Percentiles rank a stretch among this genome's conserved stretches.
Evolutionary conservation across 1,140 invertebrate genomes (phyloP).

Genomic region (Oreohelix idahoensis): DNA sequence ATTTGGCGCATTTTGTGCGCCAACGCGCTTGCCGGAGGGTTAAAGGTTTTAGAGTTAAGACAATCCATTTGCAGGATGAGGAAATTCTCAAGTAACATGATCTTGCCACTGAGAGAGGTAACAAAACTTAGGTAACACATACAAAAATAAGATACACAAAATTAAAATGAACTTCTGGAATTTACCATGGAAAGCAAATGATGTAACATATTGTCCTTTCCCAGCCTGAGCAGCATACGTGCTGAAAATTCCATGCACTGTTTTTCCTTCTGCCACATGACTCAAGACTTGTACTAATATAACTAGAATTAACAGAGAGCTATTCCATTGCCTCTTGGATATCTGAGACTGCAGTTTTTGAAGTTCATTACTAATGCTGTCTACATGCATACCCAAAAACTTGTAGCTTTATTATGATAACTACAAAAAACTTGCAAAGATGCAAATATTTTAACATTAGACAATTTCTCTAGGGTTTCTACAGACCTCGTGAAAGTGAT

Average conservation of each 20-base stretch:
- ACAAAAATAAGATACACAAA: constrained; percentile 9
- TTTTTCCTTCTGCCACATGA: constrained; percentile 68
- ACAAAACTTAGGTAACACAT: too few relatives aligned
- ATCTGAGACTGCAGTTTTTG: not conserved
- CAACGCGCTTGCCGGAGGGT: too few relatives aligned
- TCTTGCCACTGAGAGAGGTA: too few relatives aligned
- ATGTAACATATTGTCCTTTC: constrained; percentile 62
- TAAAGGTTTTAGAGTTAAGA: too few relatives aligned
- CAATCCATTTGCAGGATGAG: too few relatives aligned
- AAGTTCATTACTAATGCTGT: not conserved
- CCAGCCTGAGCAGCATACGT: constrained; percentile 45
- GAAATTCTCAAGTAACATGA: too few relatives aligned
- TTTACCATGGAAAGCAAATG: constrained; percentile 68
- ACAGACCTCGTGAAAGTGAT: too few relatives aligned
- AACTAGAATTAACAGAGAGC: not conserved
- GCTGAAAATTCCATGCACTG: constrained; percentile 51
- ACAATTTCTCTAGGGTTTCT: too few relatives aligned
- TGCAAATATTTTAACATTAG: too few relatives aligned
- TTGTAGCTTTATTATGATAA: not conserved
- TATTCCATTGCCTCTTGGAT: not conserved
- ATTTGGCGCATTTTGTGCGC: too few relatives aligned
- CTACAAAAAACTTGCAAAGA: too few relatives aligned
- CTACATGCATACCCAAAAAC: not conserved
- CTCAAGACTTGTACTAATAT: not conserved
- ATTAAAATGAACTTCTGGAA: not conserved